Conservation (phyloP, 2,797 vertebrate genomes). For the Varecia variegata region DNA sequence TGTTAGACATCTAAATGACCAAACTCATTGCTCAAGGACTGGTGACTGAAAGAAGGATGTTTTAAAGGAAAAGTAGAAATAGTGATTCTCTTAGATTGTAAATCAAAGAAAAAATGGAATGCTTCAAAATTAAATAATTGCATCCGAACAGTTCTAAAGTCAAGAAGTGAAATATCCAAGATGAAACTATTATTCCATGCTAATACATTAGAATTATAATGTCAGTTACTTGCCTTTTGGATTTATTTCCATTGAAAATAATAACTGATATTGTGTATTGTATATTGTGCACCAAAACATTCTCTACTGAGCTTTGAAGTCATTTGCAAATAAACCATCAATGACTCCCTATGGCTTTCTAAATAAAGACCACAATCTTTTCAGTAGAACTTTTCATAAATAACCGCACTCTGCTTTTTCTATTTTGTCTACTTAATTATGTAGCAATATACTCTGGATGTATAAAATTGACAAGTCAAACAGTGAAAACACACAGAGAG, state of each 20-base stretch:
- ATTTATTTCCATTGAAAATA: slow-evolving; percentile 8
- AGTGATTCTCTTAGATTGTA: not conserved
- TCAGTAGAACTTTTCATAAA: not conserved
- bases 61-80: slow-evolving; percentile 26
- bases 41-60: not conserved
- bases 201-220: slow-evolving; percentile 6
- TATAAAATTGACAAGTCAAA: not conserved
- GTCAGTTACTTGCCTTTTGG: slow-evolving; percentile 4
- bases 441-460: not conserved
- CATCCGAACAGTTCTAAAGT: not conserved
- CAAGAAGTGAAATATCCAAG: not conserved
- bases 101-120: not conserved
- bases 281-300: not conserved
- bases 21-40: not conserved
- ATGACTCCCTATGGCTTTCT: not conserved
- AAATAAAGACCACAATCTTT: not conserved
- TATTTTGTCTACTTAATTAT: not conserved
- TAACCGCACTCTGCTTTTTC: not conserved
- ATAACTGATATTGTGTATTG: not conserved
- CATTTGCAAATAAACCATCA: not conserved
- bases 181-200: slow-evolving; percentile 2
- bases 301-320: not conserved
- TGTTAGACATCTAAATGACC: not conserved
- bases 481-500: not conserved
- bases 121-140: slow-evolving; percentile 36